Base-by-base conservation (phyloP, 2,113 vertebrate genomes). In the Chiloscyllium plagiosum region DNA sequence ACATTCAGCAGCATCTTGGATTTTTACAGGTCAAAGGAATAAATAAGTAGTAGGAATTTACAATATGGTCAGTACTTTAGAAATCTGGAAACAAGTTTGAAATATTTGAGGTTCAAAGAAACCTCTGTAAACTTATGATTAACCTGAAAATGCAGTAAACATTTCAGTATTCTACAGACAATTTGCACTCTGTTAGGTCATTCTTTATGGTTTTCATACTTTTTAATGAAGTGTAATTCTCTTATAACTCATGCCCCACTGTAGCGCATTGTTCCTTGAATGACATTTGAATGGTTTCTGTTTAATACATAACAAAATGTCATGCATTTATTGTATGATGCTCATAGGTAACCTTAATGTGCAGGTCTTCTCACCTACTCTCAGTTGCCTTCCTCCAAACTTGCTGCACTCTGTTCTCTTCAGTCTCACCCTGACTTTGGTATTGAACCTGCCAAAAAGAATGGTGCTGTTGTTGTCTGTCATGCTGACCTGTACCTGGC, bases 1-100 rank as follows among this genome's bases (percentile, higher is more conserved):
- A 98, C 96, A 98, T 99, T 97, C 99, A 99, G 97, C 98, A 99
- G 96, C 99, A 99, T 96, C 98, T 99, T 96, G 98, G 98, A 96
- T 99, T 99, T 98, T 97, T 99, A 96, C 99, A 99, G 98, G 99
- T 99, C 69, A 95, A 33, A 72, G 68, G 12, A 69, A 26, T 76
- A 47, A 33, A 93, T 93, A 93, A 68, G 33, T 66, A 66, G 15
- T 66, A 66, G 56, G n/a, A 66, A 92, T 66, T 66, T 92, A 3
- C 89, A 65, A 66, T 37, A 66, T 66, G 89, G 20, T 92, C 33
- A 66, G 5, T 66, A 2, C 17, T 92, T 92, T 19, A n/a, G 29
- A 61, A 90, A 92, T 92, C 29, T 20, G 1, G 89, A 65, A 93
- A 65, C 33, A 65, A n/a, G 29, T 22, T 12, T 66, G 19, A 37